phyloP scores from a whole-genome alignment of 2,888 invertebrate genomes.

The Plemyria rubiginata region DNA sequence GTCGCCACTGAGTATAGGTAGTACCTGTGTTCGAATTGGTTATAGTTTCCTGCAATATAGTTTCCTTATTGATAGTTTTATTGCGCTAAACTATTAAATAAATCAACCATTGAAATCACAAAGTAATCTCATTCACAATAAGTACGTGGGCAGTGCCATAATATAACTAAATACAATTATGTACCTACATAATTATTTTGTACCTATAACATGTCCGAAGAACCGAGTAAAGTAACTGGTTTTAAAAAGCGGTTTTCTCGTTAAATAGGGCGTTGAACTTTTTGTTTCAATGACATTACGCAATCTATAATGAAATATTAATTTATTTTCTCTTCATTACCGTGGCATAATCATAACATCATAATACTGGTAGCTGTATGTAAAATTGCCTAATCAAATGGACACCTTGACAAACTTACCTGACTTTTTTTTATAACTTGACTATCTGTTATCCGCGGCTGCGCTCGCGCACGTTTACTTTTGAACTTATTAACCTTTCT shows the following conservation, averaged over 20 bases:
- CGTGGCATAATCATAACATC: slow-evolving; percentile 31
- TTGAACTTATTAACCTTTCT: too few species aligned
- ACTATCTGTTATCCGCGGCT: too few species aligned
- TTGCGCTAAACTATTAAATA: slow-evolving; percentile 9
- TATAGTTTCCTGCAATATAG: slow-evolving; percentile 1
- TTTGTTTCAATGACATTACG: slow-evolving; percentile 66
- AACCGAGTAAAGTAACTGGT: slow-evolving; percentile 69
- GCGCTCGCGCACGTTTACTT: too few species aligned
- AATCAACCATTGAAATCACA: slow-evolving; percentile 40
- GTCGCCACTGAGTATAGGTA: too few species aligned
- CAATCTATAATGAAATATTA: slow-evolving; percentile 63
- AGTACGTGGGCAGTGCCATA: slow-evolving; percentile 30
- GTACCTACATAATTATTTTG: slow-evolving; percentile 26
- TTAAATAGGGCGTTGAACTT: slow-evolving; percentile 79
- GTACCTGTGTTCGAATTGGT: not conserved
- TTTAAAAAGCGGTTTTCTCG: slow-evolving; percentile 76
- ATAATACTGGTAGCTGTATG: slow-evolving; percentile 1
- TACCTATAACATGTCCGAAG: slow-evolving; percentile 28
- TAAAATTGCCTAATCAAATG: slow-evolving; percentile 14
- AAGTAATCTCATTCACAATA: slow-evolving; percentile 22
- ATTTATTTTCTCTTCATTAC: slow-evolving; percentile 67
- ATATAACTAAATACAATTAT: slow-evolving; percentile 13
- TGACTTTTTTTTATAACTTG: not conserved
- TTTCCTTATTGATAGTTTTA: slow-evolving; percentile 22
- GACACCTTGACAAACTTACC: slow-evolving; percentile 18